Conservation (phyloP, 2,888 invertebrate species). For the Lordiphosa andalusiaca region DNA sequence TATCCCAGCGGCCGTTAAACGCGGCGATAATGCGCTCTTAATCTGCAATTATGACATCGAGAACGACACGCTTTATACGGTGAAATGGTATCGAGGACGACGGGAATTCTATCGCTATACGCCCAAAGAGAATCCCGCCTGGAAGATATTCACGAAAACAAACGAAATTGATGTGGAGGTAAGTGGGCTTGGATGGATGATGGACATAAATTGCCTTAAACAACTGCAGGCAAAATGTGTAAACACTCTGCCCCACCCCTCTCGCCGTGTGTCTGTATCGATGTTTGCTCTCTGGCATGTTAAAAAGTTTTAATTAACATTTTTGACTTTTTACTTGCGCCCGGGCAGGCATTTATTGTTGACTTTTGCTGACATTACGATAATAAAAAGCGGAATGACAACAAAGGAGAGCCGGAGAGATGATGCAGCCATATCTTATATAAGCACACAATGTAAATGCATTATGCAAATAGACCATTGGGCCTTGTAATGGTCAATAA, state of each 20-base stretch:
- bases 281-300: constrained; percentile 65
- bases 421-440: constrained; percentile 19
- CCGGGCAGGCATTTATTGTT: constrained; percentile 41
- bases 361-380: constrained; percentile 65
- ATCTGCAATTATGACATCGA: constrained; percentile 90
- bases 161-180: constrained; percentile 89
- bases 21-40: constrained; percentile 85
- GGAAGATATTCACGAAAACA: constrained; percentile 86
- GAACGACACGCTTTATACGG: constrained; percentile 90
- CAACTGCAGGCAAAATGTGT: constrained; percentile 32
- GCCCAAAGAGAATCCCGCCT: constrained; percentile 86
- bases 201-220: not conserved
- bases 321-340: constrained; percentile 66
- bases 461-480: constrained; percentile 10
- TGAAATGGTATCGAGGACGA: constrained; percentile 92
- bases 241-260: constrained; percentile 36
- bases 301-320: constrained; percentile 73
- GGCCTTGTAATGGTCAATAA: constrained; percentile 1
- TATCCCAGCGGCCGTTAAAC: constrained; percentile 85
- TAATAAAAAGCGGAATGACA: constrained; percentile 43
- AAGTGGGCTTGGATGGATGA: constrained; percentile 71
- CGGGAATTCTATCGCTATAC: constrained; percentile 92
- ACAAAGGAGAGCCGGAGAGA: constrained; percentile 11
- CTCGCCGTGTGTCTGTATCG: constrained; percentile 1
- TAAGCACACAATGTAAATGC: constrained; percentile 13